Base-by-base conservation (phyloP, 2,888 invertebrate species). In the Epirrhoe tristata region DNA sequence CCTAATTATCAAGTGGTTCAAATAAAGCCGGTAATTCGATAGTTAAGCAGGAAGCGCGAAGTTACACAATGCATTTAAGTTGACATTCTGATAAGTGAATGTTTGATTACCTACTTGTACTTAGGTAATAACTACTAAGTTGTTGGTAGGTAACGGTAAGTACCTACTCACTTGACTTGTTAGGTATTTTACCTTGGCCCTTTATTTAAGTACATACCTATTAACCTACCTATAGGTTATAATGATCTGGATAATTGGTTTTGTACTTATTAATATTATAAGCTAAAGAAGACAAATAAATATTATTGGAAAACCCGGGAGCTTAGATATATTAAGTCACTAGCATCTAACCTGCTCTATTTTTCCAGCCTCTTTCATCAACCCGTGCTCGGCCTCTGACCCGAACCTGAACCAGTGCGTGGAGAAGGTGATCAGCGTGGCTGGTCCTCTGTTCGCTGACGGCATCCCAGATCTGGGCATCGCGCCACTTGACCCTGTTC, bases 391-490 rank as follows among this genome's bases (percentile, higher is more conserved):
- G 4, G 83, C 81, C 0, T 90, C 91, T 14, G 92, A 93, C 73
- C 88, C 92, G 0, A 75, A 89, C 12, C 79, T 94, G 46, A 88
- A 88, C 79, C 77, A 83, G 36, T 94, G 93, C 72, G 80, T 91
- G 12, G 84, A 90, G 75, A 81, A 84, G 43, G 84, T 83, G 54
- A 88, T 93, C 65, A 32, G 77, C 0, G 69, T 67, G 0, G 88
- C 83, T 0, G 90, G 91, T 0, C 79, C 88, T 0, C 77, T 74
- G 71, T 93, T 94, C 81, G 84, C 89, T 0, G 86, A 88, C 34
- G 94, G 94, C 7, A 89, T 93, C 73, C 93, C 93, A 3, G 92
- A 83, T 77, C 81, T 94, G 69, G 90, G 90, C 67, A 87, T 94
- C 63, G 93, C 93, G 0, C 82, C 90, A 0, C 76, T 94, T 58